phyloP scores from a whole-genome alignment of 1,140 invertebrate species.

The Drosophila dunni region DNA sequence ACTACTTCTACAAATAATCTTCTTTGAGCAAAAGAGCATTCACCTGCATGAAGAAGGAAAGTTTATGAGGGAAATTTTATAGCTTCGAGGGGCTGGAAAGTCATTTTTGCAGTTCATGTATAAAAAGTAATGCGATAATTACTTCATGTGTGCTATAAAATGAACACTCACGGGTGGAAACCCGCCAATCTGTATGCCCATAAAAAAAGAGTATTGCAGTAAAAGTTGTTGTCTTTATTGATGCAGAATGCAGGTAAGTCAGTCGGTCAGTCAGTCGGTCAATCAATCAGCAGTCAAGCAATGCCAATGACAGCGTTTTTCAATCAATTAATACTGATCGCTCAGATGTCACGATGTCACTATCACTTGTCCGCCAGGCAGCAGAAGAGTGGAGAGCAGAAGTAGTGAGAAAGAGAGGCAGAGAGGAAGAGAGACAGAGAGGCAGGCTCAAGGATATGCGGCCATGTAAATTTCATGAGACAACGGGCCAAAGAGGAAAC shows the following conservation, averaged over 20 bases:
- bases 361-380: neutral
- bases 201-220: neutral
- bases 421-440: neutral
- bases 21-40: too few relatives aligned
- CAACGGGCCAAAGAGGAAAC: conserved; percentile 58
- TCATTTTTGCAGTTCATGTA: too few relatives aligned
- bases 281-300: conserved; percentile 21
- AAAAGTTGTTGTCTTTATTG: neutral
- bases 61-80: too few relatives aligned
- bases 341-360: neutral
- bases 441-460: conserved; percentile 12
- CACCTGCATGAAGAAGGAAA: too few relatives aligned
- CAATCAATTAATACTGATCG: conserved; percentile 21
- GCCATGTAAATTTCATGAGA: conserved; percentile 61
- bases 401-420: neutral
- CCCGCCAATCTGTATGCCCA: neutral
- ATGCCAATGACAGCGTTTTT: neutral
- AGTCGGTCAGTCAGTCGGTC: conserved; percentile 13
- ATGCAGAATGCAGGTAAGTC: neutral
- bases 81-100: too few relatives aligned
- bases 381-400: neutral
- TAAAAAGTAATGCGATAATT: too few relatives aligned
- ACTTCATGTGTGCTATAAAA: too few relatives aligned
- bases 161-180: neutral
- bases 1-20: too few relatives aligned